Conservation (phyloP, 2,797 vertebrate species). For the Tiaroga cobitis region DNA sequence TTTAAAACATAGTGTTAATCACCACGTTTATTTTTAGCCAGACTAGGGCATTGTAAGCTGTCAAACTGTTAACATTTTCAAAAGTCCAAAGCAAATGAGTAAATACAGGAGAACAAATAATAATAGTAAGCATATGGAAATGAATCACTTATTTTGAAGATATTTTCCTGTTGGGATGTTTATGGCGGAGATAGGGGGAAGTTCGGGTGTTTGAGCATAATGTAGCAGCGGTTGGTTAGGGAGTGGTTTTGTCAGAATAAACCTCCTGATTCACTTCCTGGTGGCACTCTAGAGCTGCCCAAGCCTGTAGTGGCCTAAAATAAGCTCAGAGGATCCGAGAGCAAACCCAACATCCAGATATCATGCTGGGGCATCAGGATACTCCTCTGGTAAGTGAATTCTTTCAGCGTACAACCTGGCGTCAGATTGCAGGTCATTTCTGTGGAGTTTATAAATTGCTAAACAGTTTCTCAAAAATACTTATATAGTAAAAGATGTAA, state of each 20-base stretch:
- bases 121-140: background rate
- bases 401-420: conserved; percentile 7
- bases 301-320: conserved; percentile 43
- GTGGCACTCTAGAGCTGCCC: conserved; percentile 16
- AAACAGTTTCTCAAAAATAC: background rate
- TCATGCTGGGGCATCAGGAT: conserved; percentile 67
- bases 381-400: conserved; percentile 71
- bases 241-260: conserved; percentile 44
- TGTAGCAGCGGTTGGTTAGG: conserved; percentile 56
- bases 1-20: background rate
- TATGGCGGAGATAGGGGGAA: background rate
- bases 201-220: conserved; percentile 26
- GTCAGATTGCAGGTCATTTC: background rate
- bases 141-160: background rate
- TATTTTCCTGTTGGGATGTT: background rate
- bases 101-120: background rate
- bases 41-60: background rate
- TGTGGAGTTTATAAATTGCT: background rate
- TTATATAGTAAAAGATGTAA: background rate
- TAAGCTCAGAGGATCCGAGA: conserved; percentile 42
- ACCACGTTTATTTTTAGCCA: background rate
- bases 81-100: background rate
- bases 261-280: conserved; percentile 62
- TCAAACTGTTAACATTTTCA: background rate
- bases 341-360: conserved; percentile 49